phyloP scores from a whole-genome alignment of 2,113 vertebrate species.

The Pagrus major region DNA sequence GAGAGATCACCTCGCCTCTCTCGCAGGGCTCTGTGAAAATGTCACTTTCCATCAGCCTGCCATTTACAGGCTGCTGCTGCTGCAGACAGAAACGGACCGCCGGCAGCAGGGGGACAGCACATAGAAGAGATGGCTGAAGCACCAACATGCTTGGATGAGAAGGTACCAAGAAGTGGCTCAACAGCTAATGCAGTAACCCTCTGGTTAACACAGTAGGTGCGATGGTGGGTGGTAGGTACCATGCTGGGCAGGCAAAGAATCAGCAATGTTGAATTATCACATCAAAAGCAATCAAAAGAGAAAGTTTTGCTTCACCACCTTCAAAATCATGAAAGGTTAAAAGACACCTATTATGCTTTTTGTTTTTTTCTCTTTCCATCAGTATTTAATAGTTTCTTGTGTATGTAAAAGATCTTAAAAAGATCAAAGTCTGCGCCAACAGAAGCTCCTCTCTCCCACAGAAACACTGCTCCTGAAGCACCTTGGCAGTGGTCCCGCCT shows the following conservation, averaged over 20 bases:
- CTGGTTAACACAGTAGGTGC: neutral
- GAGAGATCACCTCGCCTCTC: slow-evolving; percentile 76
- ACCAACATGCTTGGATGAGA: slow-evolving; percentile 35
- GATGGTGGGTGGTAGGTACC: slow-evolving; percentile 1
- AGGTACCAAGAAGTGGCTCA: neutral
- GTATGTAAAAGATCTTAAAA: no score
- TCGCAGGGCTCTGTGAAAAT: slow-evolving; percentile 80
- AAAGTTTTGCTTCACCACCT: neutral
- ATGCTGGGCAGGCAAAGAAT: slow-evolving; percentile 11
- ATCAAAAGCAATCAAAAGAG: slow-evolving; percentile 32
- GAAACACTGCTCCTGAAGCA: no score
- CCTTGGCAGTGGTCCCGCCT: no score
- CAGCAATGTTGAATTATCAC: slow-evolving; percentile 20
- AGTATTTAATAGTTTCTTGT: no score
- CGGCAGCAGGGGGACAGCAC: slow-evolving; percentile 28
- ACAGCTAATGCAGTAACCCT: slow-evolving; percentile 15
- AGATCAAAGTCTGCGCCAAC: no score
- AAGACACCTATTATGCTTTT: no score
- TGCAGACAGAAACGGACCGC: slow-evolving; percentile 36
- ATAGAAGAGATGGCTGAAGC: slow-evolving; percentile 38
- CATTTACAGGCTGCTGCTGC: slow-evolving; percentile 72
- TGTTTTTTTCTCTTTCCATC: no score
- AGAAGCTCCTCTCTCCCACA: no score
- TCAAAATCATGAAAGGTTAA: no score
- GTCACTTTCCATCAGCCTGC: slow-evolving; percentile 83